Conservation (phyloP, 2,113 vertebrate genomes). For the Pipra filicauda region DNA sequence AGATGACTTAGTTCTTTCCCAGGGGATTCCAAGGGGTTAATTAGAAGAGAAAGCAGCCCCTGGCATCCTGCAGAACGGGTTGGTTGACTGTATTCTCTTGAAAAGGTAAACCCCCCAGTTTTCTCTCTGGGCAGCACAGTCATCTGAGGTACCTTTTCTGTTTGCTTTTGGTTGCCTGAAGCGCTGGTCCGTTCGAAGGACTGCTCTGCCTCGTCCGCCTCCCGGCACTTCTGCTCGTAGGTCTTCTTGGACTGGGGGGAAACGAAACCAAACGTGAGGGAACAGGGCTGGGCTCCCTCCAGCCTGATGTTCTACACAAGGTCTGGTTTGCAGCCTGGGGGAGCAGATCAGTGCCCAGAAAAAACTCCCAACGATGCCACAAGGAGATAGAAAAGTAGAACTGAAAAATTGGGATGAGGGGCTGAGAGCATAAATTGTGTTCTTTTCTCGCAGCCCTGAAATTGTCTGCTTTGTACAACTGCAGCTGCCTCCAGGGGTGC, state of each 20-base stretch:
- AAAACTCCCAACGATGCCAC: rapidly evolving
- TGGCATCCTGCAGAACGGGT: not conserved
- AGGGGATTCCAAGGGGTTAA: not conserved
- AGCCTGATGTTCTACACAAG: not conserved
- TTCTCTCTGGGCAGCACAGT: not conserved
- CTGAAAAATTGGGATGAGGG: not conserved
- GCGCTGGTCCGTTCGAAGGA: slow-evolving; percentile 74
- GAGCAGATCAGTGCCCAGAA: not conserved
- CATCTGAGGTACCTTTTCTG: slow-evolving; percentile 83
- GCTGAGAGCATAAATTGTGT: not conserved
- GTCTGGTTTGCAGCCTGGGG: not conserved
- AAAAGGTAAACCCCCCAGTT: not conserved
- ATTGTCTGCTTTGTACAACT: not conserved
- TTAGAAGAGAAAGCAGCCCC: not conserved
- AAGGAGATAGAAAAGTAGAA: not conserved
- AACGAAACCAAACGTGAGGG: not conserved
- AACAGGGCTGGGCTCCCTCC: not conserved
- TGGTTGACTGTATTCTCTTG: not conserved
- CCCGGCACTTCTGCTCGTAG: slow-evolving; percentile 91
- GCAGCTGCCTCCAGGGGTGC: not conserved
- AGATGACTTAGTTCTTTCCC: not conserved
- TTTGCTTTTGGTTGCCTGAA: slow-evolving; percentile 83
- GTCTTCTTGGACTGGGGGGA: slow-evolving; percentile 82
- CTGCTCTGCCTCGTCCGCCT: slow-evolving; percentile 87
- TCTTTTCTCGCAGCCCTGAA: not conserved